Conservation (phyloP, 2,888 invertebrate genomes). For the Agrypnus murinus region DNA sequence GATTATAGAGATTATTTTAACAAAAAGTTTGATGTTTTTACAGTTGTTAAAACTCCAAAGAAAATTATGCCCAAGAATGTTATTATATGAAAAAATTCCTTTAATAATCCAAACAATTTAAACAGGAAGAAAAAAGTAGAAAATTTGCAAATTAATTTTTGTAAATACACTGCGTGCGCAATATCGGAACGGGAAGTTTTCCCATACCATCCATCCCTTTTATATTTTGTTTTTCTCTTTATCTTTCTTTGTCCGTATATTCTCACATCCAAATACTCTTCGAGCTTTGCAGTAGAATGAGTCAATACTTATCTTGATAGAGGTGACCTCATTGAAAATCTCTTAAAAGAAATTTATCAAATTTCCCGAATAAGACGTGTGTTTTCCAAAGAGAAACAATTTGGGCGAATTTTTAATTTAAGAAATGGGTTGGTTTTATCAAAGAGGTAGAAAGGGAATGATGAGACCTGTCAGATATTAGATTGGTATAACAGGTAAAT, state of each 20-base stretch:
- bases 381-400: too few species aligned
- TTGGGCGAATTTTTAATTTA: too few species aligned
- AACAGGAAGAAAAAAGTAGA: neutral
- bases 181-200: conserved; percentile 26
- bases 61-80: too few species aligned
- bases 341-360: too few species aligned
- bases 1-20: too few species aligned
- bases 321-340: neutral
- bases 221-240: conserved; percentile 21
- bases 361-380: too few species aligned
- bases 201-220: conserved; percentile 7
- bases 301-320: neutral
- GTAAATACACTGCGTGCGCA: conserved; percentile 37
- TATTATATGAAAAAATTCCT: too few species aligned
- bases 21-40: too few species aligned
- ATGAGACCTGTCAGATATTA: conserved; percentile 16
- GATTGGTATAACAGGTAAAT: conserved; percentile 48
- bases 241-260: conserved; percentile 20
- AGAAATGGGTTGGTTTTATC: neutral
- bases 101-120: too few species aligned
- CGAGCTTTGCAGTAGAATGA: conserved; percentile 28
- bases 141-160: conserved; percentile 21
- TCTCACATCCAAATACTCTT: conserved; percentile 15
- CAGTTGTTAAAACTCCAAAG: neutral
- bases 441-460: too few species aligned